Base-by-base conservation (phyloP, 2,888 invertebrate genomes). In the Pammene aurita region DNA sequence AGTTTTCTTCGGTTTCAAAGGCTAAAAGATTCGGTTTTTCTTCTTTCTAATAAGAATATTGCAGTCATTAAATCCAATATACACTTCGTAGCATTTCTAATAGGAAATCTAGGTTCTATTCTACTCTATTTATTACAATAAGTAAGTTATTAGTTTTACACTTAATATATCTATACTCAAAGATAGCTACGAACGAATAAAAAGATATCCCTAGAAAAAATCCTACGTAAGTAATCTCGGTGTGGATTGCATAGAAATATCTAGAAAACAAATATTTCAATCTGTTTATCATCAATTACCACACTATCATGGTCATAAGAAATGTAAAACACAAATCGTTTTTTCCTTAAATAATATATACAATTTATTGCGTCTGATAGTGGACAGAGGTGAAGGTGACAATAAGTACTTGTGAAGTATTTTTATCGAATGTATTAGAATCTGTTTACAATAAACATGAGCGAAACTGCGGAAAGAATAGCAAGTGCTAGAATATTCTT, bases 1-100 rank as follows among this genome's bases (percentile, higher is more conserved):
- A 79, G 78, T 81, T 82, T 80, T 78, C 74, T 58, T 69, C 16
- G 61, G 62, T 62, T 69, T 63, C 63, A 67, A 67, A 63, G 48
- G 50, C 44, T 63, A n/a, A 57, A 63, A 64, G 57, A 50, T 2
- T 14, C 18, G 50, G 1, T 26, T 26, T 18, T 42, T 57, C 41
- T 35, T 11, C 35, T 57, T 63, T 64, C 68, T 64, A 68, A 68
- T 68, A 63, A 57, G 57, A 64, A 7, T 41, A 13, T 48, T 14
- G 2, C 14, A 35, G n/a, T 34, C 9, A 14, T n/a, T 46, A 9
- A 38, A 41, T 16, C 41, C 2, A 6, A 14, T 11, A 41, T 38
- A 50, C n/a, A 9, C 4, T 18, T 2, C n/a, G 41, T n/a, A n/a
- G 38, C 5, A 9, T 62, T 26, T 41, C 50, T 41, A 35, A 14